These are phyloP conservation scores for Brachionus calyciflorus DNA, from an alignment of 1,140 invertebrate genomes.

Conservation along the genomic window DNA sequence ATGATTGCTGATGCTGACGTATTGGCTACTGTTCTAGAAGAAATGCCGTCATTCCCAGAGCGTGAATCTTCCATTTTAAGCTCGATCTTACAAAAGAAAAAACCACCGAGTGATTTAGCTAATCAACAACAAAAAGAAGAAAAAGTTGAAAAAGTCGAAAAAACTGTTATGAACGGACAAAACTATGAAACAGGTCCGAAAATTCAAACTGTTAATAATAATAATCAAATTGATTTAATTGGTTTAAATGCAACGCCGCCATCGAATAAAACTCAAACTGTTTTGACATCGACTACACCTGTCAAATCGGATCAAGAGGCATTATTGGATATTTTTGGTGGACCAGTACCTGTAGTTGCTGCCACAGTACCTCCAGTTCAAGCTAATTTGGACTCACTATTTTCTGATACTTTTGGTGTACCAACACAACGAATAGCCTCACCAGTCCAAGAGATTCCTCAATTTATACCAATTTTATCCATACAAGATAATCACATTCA, in stretches of 20 bases:
- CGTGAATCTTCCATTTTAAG: constrained; percentile 83
- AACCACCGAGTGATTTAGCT: constrained; percentile 5
- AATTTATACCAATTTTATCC: neutral
- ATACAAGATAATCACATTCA: constrained; percentile 10
- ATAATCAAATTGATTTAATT: neutral
- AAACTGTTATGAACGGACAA: neutral
- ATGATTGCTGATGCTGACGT: constrained; percentile 94
- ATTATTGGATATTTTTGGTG: constrained; percentile 40
- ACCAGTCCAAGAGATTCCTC: neutral
- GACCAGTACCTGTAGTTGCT: neutral
- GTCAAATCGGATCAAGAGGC: constrained; percentile 40
- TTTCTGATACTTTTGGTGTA: constrained; percentile 9
- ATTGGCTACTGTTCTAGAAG: constrained; percentile 93
- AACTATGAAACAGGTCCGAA: neutral
- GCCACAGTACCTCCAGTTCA: neutral
- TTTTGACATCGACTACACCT: neutral
- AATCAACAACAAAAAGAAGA: constrained; percentile 29
- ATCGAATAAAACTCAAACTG: neutral
- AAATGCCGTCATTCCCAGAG: constrained; percentile 99
- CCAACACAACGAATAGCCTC: neutral
- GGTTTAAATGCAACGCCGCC: constrained; percentile 15
- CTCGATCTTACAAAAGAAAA: constrained; percentile 86
- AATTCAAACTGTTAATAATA: neutral
- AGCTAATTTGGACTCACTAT: constrained; percentile 18
- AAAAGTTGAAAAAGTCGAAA: neutral